Percentiles rank a stretch among this genome's conserved stretches.
phyloP scores from a whole-genome alignment of 2,797 vertebrate genomes.

The Karalla daura region DNA sequence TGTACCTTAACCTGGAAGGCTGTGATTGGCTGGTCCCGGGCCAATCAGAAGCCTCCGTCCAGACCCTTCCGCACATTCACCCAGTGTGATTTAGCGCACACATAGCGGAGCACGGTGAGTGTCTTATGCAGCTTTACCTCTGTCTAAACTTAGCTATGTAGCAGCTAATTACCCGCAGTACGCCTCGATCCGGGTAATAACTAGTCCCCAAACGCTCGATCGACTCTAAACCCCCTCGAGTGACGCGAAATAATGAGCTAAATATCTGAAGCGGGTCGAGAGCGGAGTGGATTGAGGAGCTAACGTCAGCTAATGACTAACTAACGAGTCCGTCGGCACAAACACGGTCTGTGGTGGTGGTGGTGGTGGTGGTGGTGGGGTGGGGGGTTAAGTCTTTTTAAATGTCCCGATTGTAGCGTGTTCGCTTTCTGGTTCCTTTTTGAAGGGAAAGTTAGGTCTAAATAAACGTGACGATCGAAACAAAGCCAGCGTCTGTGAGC shows the following conservation, averaged over 20 bases:
- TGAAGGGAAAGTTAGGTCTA: no score
- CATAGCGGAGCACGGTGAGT: constrained; percentile 77
- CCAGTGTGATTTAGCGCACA: constrained; percentile 60
- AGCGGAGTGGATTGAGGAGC: constrained; percentile 27
- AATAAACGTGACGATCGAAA: no score
- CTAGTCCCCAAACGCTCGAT: neutral
- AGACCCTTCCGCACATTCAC: constrained; percentile 60
- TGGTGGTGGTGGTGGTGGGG: no score
- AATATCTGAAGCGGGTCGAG: constrained; percentile 60
- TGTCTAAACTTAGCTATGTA: constrained; percentile 1
- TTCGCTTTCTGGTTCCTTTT: no score
- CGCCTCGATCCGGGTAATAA: neutral
- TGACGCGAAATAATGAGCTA: constrained; percentile 12
- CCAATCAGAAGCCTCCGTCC: constrained; percentile 61
- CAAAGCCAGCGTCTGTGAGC: no score
- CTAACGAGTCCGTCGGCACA: constrained; percentile 38
- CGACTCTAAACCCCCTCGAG: neutral
- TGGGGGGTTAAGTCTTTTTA: no score
- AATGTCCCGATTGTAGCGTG: no score
- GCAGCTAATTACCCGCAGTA: neutral
- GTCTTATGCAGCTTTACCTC: constrained; percentile 3
- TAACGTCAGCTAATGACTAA: constrained; percentile 63
- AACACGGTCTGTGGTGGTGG: constrained; percentile 21
- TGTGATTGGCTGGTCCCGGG: constrained; percentile 64
- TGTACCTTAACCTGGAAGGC: constrained; percentile 22